Percentiles rank a stretch among this genome's conserved stretches.
phyloP scores from a whole-genome alignment of 2,888 invertebrate genomes.

The Bombylius discolor region DNA sequence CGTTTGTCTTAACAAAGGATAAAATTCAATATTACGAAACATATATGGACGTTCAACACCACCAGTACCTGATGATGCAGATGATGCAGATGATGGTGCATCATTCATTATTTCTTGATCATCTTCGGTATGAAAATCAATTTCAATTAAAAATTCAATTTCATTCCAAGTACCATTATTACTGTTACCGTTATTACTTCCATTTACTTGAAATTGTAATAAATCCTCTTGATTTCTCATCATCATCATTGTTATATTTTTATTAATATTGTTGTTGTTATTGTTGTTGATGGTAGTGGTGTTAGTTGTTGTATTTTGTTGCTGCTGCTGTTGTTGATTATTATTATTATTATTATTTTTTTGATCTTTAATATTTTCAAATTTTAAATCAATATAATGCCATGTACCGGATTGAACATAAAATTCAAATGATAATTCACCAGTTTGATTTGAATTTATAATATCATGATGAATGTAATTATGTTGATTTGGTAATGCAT shows the following conservation, averaged over 20 bases:
- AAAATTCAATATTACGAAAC: conserved; percentile 27
- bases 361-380: conserved; percentile 17
- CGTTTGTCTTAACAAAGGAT: conserved; percentile 43
- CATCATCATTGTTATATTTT: neutral
- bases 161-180: conserved; percentile 11
- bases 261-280: neutral
- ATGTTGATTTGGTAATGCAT: conserved; percentile 42
- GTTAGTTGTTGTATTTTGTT: neutral
- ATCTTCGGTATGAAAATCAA: conserved; percentile 21
- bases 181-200: neutral
- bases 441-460: conserved; percentile 38
- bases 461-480: conserved; percentile 38
- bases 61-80: conserved; percentile 1
- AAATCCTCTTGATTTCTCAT: neutral
- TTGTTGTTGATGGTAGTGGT: conserved; percentile 4
- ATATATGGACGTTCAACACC: conserved; percentile 21
- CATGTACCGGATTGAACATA: conserved; percentile 44
- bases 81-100: neutral
- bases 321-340: neutral
- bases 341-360: neutral
- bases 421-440: conserved; percentile 38
- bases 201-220: neutral
- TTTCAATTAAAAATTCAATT: conserved; percentile 23
- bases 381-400: conserved; percentile 44
- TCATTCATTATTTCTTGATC: neutral